phyloP scores from a whole-genome alignment of 2,797 vertebrate genomes.

The Chelmon rostratus region DNA sequence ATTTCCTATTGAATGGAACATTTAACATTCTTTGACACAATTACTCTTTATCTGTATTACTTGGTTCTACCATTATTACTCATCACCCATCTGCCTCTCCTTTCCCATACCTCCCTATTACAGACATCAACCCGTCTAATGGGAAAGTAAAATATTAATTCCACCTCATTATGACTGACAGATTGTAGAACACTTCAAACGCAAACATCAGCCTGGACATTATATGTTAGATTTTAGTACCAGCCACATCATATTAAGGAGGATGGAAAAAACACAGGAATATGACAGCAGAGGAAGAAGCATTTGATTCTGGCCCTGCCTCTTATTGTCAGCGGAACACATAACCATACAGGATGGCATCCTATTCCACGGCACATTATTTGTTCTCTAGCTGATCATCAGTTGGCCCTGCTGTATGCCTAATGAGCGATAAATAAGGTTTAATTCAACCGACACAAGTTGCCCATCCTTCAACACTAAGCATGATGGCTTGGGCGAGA shows the following conservation, averaged over 20 bases:
- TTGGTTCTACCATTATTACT: constrained; percentile 65
- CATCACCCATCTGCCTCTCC: constrained; percentile 40
- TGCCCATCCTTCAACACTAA: constrained; percentile 81
- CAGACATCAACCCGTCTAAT: constrained; percentile 74
- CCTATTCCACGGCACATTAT: constrained; percentile 76
- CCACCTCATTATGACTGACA: constrained; percentile 70
- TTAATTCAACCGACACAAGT: constrained; percentile 81
- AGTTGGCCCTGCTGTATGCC: constrained; percentile 70
- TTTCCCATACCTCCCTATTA: constrained; percentile 73
- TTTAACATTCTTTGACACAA: constrained; percentile 48
- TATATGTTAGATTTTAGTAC: constrained; percentile 78
- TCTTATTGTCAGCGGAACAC: constrained; percentile 76
- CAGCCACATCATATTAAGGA: constrained; percentile 68
- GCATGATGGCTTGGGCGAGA: constrained; percentile 77
- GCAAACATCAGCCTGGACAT: constrained; percentile 64
- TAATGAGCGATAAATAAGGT: constrained; percentile 83
- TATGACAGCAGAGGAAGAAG: constrained; percentile 65
- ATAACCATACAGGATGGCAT: constrained; percentile 72
- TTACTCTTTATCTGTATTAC: constrained; percentile 56
- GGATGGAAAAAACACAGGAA: constrained; percentile 59
- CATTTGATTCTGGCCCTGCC: constrained; percentile 64
- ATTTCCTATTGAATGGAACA: constrained; percentile 43
- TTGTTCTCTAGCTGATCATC: constrained; percentile 81
- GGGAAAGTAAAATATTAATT: constrained; percentile 84
- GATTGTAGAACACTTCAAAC: constrained; percentile 72